phyloP scores from a whole-genome alignment of 1,140 invertebrate species.

The Coptotermes formosanus region DNA sequence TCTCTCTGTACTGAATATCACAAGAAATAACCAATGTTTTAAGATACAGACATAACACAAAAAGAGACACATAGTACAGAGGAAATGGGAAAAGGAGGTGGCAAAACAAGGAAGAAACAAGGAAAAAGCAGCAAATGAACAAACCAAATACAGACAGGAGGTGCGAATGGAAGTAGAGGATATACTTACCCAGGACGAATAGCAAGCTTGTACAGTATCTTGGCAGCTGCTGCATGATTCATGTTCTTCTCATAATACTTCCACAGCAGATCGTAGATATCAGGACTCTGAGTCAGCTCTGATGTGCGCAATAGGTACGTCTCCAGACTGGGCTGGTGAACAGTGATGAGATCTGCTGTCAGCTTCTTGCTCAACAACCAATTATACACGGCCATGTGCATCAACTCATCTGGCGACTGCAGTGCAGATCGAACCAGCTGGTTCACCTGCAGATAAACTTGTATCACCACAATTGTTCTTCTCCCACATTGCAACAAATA shows the following conservation, averaged over 20 bases:
- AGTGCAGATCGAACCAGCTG: conserved; percentile 49
- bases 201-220: conserved; percentile 84
- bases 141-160: too few species aligned
- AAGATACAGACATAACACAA: too few species aligned
- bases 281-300: conserved; percentile 52
- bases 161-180: too few species aligned
- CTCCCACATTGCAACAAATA: not conserved
- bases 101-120: too few species aligned
- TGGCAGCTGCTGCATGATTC: conserved; percentile 90
- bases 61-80: too few species aligned
- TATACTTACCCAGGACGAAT: conserved; percentile 67
- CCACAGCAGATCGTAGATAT: conserved; percentile 86
- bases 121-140: too few species aligned
- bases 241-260: conserved; percentile 92
- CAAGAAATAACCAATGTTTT: too few species aligned
- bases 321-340: conserved; percentile 70
- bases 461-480: not conserved
- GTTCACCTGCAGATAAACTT: conserved; percentile 18
- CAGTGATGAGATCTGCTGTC: conserved; percentile 72
- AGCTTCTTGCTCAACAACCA: conserved; percentile 85
- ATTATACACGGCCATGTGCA: conserved; percentile 88
- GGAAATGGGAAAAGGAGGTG: too few species aligned
- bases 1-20: too few species aligned
- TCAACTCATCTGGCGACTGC: conserved; percentile 73
- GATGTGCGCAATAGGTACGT: conserved; percentile 68